Evolutionary conservation across 2,113 vertebrate species (phyloP).

Genomic region (Xyrauchen texanus): DNA sequence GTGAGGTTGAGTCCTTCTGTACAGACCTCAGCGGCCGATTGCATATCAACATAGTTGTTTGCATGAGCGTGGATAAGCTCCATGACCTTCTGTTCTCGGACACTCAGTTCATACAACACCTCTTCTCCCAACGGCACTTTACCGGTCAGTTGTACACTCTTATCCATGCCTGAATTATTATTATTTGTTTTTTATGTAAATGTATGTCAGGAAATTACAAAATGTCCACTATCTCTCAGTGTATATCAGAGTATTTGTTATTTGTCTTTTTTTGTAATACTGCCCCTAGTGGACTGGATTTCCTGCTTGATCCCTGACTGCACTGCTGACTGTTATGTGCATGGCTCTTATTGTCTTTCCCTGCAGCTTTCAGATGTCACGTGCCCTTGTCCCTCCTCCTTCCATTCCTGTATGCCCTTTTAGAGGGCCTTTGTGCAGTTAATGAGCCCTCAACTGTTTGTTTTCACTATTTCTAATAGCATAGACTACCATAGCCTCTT

Average conservation of each 20-base stretch:
- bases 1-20: conserved; percentile 83
- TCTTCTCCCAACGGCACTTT: conserved; percentile 84
- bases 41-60: conserved; percentile 80
- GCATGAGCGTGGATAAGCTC: conserved; percentile 82
- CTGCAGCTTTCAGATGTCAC: not conserved
- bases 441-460: conserved; percentile 1
- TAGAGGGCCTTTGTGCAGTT: not conserved
- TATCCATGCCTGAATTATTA: not conserved
- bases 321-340: not conserved
- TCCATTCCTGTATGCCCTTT: not conserved
- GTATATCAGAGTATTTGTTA: too few species aligned
- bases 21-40: conserved; percentile 78
- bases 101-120: conserved; percentile 83
- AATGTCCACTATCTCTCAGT: too few species aligned
- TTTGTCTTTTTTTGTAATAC: not conserved
- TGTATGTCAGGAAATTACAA: too few species aligned
- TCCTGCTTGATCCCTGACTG: not conserved
- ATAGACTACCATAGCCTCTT: not conserved
- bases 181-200: too few species aligned
- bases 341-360: not conserved
- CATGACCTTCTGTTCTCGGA: conserved; percentile 88
- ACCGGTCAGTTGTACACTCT: conserved; percentile 71
- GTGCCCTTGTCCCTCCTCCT: not conserved
- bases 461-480: not conserved
- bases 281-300: not conserved